Conservation (phyloP, 2,888 invertebrate species). For the Drosophila putrida region DNA sequence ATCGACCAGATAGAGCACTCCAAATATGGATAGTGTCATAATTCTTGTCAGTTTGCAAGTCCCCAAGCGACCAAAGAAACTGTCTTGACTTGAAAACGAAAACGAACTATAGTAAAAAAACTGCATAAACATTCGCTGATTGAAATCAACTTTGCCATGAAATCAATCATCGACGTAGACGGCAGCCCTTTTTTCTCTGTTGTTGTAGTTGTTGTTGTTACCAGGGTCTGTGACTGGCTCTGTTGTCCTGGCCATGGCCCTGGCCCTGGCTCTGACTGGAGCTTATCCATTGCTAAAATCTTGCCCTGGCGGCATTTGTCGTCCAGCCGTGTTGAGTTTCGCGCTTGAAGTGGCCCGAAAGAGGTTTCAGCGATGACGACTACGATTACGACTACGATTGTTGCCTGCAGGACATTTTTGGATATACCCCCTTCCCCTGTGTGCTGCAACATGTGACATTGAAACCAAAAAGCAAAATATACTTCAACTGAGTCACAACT, state of each 20-base stretch:
- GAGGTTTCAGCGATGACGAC: conserved; percentile 23
- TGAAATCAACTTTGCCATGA: conserved; percentile 83
- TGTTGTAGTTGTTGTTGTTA: background rate
- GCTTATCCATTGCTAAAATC: conserved; percentile 74
- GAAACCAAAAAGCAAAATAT: conserved; percentile 51
- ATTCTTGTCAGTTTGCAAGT: conserved; percentile 77
- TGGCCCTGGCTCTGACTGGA: background rate
- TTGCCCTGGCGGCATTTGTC: conserved; percentile 51
- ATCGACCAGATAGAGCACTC: conserved; percentile 38
- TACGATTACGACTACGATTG: conserved; percentile 26
- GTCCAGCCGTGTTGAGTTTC: conserved; percentile 67
- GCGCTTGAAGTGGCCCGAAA: conserved; percentile 72
- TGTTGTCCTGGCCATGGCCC: conserved; percentile 13
- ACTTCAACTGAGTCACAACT: conserved; percentile 30
- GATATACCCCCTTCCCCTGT: background rate
- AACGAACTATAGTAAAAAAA: conserved; percentile 45
- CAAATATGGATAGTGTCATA: conserved; percentile 79
- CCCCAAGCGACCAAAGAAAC: conserved; percentile 62
- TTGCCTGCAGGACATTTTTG: conserved; percentile 58
- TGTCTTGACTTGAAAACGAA: background rate
- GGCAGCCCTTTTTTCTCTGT: conserved; percentile 60
- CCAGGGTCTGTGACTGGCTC: conserved; percentile 7
- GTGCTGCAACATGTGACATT: conserved; percentile 78
- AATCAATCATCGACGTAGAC: conserved; percentile 81
- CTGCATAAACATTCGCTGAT: conserved; percentile 82